These are phyloP conservation scores for Rhabdomys dilectus DNA, from an alignment of 2,113 vertebrate genomes.

Conservation along the genomic window DNA sequence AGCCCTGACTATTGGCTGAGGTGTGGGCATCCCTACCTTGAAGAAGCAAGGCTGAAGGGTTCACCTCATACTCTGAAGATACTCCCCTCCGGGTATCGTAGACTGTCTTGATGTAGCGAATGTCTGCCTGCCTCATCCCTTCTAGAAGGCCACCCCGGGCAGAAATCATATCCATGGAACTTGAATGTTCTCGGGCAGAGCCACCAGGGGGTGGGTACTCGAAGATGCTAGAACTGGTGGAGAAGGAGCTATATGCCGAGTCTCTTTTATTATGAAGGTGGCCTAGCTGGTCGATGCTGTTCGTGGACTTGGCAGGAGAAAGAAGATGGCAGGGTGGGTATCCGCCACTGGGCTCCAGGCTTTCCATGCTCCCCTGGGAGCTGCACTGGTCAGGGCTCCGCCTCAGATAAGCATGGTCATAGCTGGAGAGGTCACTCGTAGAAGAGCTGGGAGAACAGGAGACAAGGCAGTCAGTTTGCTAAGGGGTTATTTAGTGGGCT, in stretches of 20 bases:
- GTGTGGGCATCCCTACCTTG: conserved; percentile 77
- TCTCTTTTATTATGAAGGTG: conserved; percentile 97
- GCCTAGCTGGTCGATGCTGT: conserved; percentile 94
- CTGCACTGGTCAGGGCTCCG: conserved; percentile 97
- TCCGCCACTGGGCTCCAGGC: conserved; percentile 91
- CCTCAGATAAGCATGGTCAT: conserved; percentile 92
- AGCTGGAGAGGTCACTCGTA: conserved; percentile 93
- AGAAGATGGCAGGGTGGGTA: conserved; percentile 94
- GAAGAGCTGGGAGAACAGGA: conserved; percentile 90
- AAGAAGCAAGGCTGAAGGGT: conserved; percentile 83
- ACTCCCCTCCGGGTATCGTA: conserved; percentile 90
- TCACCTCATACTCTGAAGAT: conserved; percentile 92
- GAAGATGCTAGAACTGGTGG: conserved; percentile 95
- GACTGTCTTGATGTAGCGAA: conserved; percentile 91
- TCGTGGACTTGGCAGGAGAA: conserved; percentile 94
- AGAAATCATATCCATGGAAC: conserved; percentile 88
- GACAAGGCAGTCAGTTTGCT: conserved; percentile 35
- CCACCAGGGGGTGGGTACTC: conserved; percentile 89
- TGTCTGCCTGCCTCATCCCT: conserved; percentile 92
- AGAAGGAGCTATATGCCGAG: conserved; percentile 98
- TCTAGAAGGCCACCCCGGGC: conserved; percentile 84
- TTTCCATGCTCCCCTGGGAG: conserved; percentile 98
- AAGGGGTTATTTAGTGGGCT: neutral
- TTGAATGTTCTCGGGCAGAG: conserved; percentile 89
- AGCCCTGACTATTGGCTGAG: conserved; percentile 74